Evolutionary conservation across 2,113 vertebrate species (phyloP).

Genomic region (Meriones unguiculatus): DNA sequence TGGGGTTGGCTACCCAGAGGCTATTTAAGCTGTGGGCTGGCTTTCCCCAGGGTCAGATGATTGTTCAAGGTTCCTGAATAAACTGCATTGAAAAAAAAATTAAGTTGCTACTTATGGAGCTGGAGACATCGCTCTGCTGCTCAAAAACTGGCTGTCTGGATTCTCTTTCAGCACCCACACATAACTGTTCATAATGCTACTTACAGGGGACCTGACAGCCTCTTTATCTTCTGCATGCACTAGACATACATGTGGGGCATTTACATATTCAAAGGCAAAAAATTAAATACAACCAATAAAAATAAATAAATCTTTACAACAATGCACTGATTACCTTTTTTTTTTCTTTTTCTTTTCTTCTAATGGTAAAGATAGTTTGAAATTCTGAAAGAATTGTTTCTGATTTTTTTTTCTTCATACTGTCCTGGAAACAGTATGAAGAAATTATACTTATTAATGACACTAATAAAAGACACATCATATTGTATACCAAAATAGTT

Average conservation of each 20-base stretch:
- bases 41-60: too few species aligned
- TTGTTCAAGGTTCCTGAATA: too few species aligned
- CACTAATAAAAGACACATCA: neutral
- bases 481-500: neutral
- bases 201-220: neutral
- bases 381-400: constrained; percentile 53
- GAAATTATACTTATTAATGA: fast-evolving
- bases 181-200: neutral
- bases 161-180: neutral
- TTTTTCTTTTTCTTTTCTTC: neutral
- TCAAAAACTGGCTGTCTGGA: too few species aligned
- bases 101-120: neutral
- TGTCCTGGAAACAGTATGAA: constrained; percentile 2
- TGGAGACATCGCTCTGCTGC: neutral
- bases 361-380: constrained; percentile 42
- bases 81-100: too few species aligned
- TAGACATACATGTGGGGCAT: too few species aligned
- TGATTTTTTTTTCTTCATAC: neutral
- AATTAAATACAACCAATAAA: neutral
- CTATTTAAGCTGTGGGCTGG: too few species aligned
- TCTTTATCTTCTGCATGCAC: neutral
- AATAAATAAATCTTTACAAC: neutral
- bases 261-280: neutral
- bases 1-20: too few species aligned
- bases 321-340: neutral